Percentiles rank a stretch among this genome's conserved stretches.
phyloP scores from a whole-genome alignment of 2,888 invertebrate genomes.

The Neoscelio sp. region DNA sequence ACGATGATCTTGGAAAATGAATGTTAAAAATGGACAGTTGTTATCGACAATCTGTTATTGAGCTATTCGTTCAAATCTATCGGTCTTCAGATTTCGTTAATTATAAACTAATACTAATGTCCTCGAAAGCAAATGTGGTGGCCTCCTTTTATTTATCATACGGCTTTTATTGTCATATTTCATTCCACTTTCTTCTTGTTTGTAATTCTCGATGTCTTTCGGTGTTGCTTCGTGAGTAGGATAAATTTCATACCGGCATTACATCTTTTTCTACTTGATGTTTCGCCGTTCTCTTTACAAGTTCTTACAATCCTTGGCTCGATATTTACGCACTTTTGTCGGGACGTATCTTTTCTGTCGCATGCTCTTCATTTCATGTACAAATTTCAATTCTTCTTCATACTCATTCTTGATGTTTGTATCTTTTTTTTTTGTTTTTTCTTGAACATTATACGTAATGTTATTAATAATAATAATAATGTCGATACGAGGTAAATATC shows the following conservation, averaged over 20 bases:
- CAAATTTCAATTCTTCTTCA: neutral
- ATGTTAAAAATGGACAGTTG: too few relatives aligned
- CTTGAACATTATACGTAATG: neutral
- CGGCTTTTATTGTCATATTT: neutral
- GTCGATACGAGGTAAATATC: too few relatives aligned
- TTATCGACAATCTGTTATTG: too few relatives aligned
- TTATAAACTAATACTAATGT: too few relatives aligned
- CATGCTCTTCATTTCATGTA: conserved; percentile 7
- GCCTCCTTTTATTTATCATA: conserved; percentile 22
- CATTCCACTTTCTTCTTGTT: conserved; percentile 22
- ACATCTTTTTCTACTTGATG: neutral
- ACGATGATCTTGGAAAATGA: too few relatives aligned
- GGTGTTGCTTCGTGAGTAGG: conserved; percentile 69
- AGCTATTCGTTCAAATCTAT: too few relatives aligned
- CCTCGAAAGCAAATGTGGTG: too few relatives aligned
- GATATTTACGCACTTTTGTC: neutral
- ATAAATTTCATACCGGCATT: neutral
- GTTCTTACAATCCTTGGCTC: neutral
- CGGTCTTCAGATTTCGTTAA: too few relatives aligned
- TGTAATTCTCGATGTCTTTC: conserved; percentile 64
- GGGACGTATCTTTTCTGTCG: conserved; percentile 12
- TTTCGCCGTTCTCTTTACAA: neutral
- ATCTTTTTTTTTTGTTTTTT: conserved; percentile 2
- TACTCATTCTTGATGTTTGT: too few relatives aligned
- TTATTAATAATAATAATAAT: too few relatives aligned